Conservation (phyloP, 2,113 vertebrate species). For the Mungos mungo region DNA sequence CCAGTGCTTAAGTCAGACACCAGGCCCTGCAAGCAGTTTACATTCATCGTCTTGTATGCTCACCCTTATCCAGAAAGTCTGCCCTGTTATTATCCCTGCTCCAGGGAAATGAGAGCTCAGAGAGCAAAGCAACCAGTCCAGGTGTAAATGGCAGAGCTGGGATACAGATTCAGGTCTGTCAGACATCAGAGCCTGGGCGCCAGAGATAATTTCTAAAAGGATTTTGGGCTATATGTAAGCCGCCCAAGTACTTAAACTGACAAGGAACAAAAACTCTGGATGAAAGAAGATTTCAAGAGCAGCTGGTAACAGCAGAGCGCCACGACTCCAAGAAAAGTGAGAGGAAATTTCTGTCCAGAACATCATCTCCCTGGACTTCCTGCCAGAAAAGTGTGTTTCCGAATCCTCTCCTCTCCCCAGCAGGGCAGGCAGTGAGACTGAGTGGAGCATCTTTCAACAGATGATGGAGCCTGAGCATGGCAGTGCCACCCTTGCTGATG, state of each 20-base stretch:
- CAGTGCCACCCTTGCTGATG: background rate
- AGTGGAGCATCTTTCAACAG: background rate
- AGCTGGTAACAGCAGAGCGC: background rate
- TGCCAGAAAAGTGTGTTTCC: background rate
- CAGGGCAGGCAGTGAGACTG: background rate
- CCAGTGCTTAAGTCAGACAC: background rate
- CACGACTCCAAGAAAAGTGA: background rate
- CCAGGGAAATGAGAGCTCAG: background rate
- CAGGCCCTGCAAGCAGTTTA: background rate
- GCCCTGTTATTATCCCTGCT: background rate
- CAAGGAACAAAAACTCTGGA: background rate
- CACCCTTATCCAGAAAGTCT: background rate
- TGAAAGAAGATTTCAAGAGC: background rate
- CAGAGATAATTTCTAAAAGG: background rate
- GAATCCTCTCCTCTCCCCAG: background rate
- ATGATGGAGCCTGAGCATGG: background rate
- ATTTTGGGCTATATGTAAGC: background rate
- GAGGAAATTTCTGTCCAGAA: background rate
- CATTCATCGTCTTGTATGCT: fast-evolving
- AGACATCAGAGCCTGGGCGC: background rate
- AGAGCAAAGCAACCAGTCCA: no score
- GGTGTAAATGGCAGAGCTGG: background rate
- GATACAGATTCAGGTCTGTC: background rate
- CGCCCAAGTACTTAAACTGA: background rate
- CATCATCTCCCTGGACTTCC: background rate